Base-by-base conservation (phyloP, 1,140 invertebrate species). In the Cheumatopsyche charites region DNA sequence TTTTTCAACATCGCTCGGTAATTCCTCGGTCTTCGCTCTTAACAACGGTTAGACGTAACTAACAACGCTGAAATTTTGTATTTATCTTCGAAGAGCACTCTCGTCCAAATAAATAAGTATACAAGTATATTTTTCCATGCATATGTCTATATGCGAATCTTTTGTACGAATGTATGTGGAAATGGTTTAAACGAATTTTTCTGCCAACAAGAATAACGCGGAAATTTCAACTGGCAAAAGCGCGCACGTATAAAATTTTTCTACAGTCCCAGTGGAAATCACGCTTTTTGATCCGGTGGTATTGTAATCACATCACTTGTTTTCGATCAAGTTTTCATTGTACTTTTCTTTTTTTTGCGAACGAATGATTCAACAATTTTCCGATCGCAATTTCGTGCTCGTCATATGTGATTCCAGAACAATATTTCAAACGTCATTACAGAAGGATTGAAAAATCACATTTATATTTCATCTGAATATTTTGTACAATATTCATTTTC, bases 1-100 rank as follows among this genome's bases (percentile, higher is more conserved):
- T 70, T n/a, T 70, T 74, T 69, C 42, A 45, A 67, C 55, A 62
- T 71, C 63, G 62, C 69, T 19, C 23, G 45, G 26, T 45, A 43
- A 62, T 62, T 52, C 41, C 68, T 63, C 62, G 19, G 26, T 19
- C 62, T 63, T 63, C 55, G 62, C 62, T 49, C 17, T 49, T 49
- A 29, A 62, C 47, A 52, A 52, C 47, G 47, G 47, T 52, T 15
- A 52, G 47, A 52, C 15, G 47, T 52, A 17, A 19, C 5, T 9
- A 52, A 52, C 47, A 17, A 17, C 19, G 47, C 15, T 2, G 9
- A 17, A 52, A 52, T 7, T 19, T 15, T 52, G 15, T 17, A 36
- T 36, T 36, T 36, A 36, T 36, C 9, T 36, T 36, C 29, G 29
- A 36, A 36, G 29, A 36, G 29, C 29, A 36, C 29, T 36, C 29